Evolutionary conservation across 2,888 invertebrate genomes (phyloP).

Genomic region (Cordilura impudica): DNA sequence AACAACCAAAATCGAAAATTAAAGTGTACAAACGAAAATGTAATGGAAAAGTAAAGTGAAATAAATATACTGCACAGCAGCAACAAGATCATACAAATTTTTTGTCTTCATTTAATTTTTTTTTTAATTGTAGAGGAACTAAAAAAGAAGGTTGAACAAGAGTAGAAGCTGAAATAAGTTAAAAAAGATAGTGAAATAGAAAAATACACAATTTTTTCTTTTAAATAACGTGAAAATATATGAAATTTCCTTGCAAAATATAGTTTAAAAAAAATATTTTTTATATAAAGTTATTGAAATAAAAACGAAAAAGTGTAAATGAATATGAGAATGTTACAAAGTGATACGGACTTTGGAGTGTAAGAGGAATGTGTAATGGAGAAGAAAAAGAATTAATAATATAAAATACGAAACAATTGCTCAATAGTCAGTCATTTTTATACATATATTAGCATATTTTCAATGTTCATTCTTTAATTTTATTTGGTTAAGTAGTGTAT

Average conservation of each 20-base stretch:
- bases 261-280: not conserved
- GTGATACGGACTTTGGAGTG: conserved; percentile 58
- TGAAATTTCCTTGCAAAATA: too few species aligned
- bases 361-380: conserved; percentile 49
- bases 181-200: conserved; percentile 6
- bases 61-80: conserved; percentile 50
- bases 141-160: conserved; percentile 48
- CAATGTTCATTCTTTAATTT: conserved; percentile 23
- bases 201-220: not conserved
- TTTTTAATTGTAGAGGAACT: conserved; percentile 31
- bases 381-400: conserved; percentile 37
- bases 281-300: not conserved
- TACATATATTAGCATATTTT: conserved; percentile 14
- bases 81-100: conserved; percentile 54
- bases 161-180: conserved; percentile 25
- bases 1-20: not conserved
- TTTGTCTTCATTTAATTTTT: conserved; percentile 45
- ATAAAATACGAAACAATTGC: conserved; percentile 36
- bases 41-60: conserved; percentile 34
- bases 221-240: not conserved
- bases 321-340: conserved; percentile 21
- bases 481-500: conserved; percentile 34
- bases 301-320: not conserved
- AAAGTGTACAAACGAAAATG: not conserved
- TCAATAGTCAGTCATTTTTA: conserved; percentile 15